These are phyloP conservation scores for Formica selysi DNA, from an alignment of 1,140 invertebrate species.

Conservation along the genomic window DNA sequence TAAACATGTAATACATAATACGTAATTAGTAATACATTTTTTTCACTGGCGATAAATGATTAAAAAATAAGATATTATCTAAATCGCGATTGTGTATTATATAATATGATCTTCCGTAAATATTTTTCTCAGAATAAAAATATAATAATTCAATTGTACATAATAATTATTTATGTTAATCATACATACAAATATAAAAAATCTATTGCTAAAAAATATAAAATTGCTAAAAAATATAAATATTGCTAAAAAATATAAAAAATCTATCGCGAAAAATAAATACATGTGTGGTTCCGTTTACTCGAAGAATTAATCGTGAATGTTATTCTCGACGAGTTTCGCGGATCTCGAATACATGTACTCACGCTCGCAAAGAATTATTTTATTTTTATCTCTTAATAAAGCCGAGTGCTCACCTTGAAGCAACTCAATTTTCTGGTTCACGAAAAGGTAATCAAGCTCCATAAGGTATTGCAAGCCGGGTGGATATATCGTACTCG, in stretches of 20 bases:
- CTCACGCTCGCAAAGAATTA: background rate
- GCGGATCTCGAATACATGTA: conserved; percentile 17
- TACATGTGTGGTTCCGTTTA: background rate
- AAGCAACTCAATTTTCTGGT: conserved; percentile 95
- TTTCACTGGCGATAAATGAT: background rate
- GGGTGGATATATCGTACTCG: conserved; percentile 93
- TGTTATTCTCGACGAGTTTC: background rate
- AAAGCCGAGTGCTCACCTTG: conserved; percentile 88
- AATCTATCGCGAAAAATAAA: conserved; percentile 7
- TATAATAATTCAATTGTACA: background rate
- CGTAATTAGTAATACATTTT: no score
- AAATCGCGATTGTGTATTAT: background rate
- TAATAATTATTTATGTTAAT: conserved; percentile 6
- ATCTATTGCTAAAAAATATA: background rate
- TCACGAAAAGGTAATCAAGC: conserved; percentile 95
- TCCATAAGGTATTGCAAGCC: conserved; percentile 97
- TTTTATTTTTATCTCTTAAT: conserved; percentile 37
- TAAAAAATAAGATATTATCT: background rate
- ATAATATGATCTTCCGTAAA: background rate
- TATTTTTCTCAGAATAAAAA: background rate
- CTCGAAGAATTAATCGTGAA: background rate
- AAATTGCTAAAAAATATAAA: no score
- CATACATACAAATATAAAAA: conserved; percentile 11
- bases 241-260: no score
- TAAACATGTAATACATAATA: background rate